phyloP scores from a whole-genome alignment of 1,140 invertebrate species.

The Heliconius hermathena region DNA sequence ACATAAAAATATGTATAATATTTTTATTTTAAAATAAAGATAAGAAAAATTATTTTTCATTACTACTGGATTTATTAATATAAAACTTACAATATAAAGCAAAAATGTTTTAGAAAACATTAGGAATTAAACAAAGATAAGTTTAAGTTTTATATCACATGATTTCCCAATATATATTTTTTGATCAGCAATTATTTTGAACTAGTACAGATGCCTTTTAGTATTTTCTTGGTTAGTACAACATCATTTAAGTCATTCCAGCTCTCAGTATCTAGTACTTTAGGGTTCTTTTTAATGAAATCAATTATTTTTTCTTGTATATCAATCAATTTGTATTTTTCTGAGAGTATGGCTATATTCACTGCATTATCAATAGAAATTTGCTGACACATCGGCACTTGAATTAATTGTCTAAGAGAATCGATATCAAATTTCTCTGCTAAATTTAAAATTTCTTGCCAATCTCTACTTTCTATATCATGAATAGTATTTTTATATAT shows the following conservation, averaged over 20 bases:
- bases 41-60: too few relatives aligned
- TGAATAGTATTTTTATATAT: conserved; percentile 62
- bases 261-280: conserved; percentile 55
- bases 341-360: conserved; percentile 54
- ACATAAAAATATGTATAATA: too few relatives aligned
- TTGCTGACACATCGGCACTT: conserved; percentile 48
- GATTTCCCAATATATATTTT: neutral
- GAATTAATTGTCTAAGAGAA: conserved; percentile 48
- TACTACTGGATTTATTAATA: too few relatives aligned
- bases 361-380: conserved; percentile 63
- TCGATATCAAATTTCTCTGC: conserved; percentile 56
- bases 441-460: conserved; percentile 50
- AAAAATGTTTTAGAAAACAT: too few relatives aligned
- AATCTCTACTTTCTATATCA: conserved; percentile 50
- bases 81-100: too few relatives aligned
- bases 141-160: too few relatives aligned
- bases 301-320: conserved; percentile 51
- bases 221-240: conserved; percentile 58
- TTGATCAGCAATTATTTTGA: neutral
- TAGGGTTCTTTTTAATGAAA: conserved; percentile 58
- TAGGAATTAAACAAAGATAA: too few relatives aligned
- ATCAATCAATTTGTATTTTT: conserved; percentile 58
- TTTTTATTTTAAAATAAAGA: too few relatives aligned
- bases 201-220: conserved; percentile 35
- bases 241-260: conserved; percentile 64